phyloP scores from a whole-genome alignment of 2,113 vertebrate species.

The Typhlomys cinereus region DNA sequence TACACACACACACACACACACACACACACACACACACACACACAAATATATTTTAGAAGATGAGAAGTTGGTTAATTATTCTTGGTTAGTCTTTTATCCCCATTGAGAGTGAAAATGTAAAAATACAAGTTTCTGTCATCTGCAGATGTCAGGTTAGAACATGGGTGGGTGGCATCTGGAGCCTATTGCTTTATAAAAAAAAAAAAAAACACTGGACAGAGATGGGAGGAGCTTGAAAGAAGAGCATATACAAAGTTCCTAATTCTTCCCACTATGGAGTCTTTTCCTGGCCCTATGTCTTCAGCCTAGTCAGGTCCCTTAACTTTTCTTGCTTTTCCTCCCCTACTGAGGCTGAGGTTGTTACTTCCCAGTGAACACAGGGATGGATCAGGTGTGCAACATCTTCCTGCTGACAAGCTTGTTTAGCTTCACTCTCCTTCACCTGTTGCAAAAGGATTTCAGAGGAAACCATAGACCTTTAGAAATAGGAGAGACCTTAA shows the following conservation, averaged over 20 bases:
- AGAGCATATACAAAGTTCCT: background rate
- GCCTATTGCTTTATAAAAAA: background rate
- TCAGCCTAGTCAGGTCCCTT: background rate
- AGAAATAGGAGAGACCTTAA: conserved; percentile 5
- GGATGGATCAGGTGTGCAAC: background rate
- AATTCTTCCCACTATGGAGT: background rate
- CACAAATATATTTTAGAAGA: too few species aligned
- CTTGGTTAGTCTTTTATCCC: conserved; percentile 22
- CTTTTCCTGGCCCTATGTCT: background rate
- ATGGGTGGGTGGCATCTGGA: background rate
- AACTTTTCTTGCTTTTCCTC: background rate
- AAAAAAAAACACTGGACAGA: background rate
- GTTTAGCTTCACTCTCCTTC: background rate
- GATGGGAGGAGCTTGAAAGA: background rate
- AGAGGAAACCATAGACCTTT: conserved; percentile 6
- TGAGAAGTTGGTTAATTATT: conserved; percentile 16
- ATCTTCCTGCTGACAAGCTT: background rate
- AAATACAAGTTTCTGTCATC: background rate
- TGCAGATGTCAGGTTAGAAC: conserved; percentile 7
- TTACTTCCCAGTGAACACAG: background rate
- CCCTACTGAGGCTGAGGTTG: background rate
- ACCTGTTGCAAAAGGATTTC: conserved; percentile 25
- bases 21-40: too few species aligned
- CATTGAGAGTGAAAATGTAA: background rate
- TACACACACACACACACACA: too few species aligned